Percentiles rank a stretch among this genome's conserved stretches.
Conservation (phyloP, 2,113 vertebrate species). For the Thomomys bottae region DNA sequence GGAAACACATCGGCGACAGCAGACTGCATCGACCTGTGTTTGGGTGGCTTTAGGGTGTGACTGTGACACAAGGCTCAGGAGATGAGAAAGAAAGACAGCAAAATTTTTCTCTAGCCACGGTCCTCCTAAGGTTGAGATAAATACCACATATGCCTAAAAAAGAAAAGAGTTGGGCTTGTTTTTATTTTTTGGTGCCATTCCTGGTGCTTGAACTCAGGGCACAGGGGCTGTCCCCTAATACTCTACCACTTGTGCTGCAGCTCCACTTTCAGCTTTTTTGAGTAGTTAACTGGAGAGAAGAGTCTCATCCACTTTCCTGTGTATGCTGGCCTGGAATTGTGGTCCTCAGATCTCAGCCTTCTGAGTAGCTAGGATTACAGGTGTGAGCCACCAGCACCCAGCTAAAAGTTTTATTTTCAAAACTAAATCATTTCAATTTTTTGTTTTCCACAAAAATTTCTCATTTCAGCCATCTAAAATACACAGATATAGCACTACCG, state of each 20-base stretch:
- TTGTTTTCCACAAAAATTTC: neutral
- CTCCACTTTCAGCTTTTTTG: too few relatives aligned
- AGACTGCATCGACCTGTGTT: constrained; percentile 86
- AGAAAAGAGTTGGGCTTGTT: constrained; percentile 52
- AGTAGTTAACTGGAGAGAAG: too few relatives aligned
- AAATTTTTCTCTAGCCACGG: constrained; percentile 94
- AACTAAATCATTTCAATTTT: constrained; percentile 48
- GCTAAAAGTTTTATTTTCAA: constrained; percentile 67
- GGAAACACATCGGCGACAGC: constrained; percentile 90
- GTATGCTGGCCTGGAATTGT: too few relatives aligned
- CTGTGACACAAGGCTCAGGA: constrained; percentile 91
- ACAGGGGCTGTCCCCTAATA: too few relatives aligned
- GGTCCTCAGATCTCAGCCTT: too few relatives aligned
- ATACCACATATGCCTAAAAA: constrained; percentile 93
- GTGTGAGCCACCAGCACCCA: too few relatives aligned
- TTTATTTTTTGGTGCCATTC: too few relatives aligned
- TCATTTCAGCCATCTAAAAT: neutral
- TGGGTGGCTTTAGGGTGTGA: constrained; percentile 89
- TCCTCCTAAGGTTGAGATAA: constrained; percentile 91
- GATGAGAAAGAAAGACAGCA: constrained; percentile 88
- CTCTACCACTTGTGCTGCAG: too few relatives aligned
- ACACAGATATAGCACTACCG: neutral
- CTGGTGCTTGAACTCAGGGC: too few relatives aligned
- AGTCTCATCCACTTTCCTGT: too few relatives aligned
- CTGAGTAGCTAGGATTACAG: too few relatives aligned